Evolutionary conservation across 2,113 vertebrate genomes (phyloP).

Genomic region (Polypterus senegalus): DNA sequence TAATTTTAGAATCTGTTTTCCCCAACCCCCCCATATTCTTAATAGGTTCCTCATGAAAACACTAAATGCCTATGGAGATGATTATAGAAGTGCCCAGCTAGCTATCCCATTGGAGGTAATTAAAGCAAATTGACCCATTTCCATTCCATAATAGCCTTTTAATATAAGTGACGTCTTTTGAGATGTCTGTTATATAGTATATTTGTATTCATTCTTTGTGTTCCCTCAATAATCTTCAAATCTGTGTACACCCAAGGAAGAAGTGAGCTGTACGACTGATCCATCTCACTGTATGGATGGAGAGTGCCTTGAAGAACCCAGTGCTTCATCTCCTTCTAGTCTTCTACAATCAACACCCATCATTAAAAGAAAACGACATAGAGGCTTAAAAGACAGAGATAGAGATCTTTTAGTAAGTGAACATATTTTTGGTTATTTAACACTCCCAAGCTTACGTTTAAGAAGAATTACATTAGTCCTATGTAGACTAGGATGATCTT

Average conservation of each 20-base stretch:
- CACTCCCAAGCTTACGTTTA: background rate
- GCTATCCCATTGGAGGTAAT: conserved; percentile 62
- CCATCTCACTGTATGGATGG: conserved; percentile 28
- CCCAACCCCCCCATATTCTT: conserved; percentile 6
- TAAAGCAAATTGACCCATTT: background rate
- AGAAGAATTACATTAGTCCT: no score
- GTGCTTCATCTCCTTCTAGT: conserved; percentile 29
- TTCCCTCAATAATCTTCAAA: background rate
- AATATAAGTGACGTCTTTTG: background rate
- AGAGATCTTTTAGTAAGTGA: conserved; percentile 23
- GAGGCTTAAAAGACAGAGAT: conserved; percentile 44
- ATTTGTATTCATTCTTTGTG: background rate
- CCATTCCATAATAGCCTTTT: background rate
- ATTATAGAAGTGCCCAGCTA: conserved; percentile 68
- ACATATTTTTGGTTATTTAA: background rate
- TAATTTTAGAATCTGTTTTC: no score
- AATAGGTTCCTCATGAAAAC: conserved; percentile 76
- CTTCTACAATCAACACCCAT: conserved; percentile 28
- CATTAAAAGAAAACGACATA: conserved; percentile 46
- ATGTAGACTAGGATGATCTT: no score
- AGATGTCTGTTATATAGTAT: background rate
- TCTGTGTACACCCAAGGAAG: conserved; percentile 30
- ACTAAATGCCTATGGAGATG: conserved; percentile 68
- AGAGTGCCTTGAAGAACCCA: conserved; percentile 33
- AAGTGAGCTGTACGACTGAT: conserved; percentile 32